A percentile compares a stretch with the other conserved stretches of the same genome.
Evolutionary conservation across 1,140 invertebrate species (phyloP).

Genomic region (Drosophila navojoa): DNA sequence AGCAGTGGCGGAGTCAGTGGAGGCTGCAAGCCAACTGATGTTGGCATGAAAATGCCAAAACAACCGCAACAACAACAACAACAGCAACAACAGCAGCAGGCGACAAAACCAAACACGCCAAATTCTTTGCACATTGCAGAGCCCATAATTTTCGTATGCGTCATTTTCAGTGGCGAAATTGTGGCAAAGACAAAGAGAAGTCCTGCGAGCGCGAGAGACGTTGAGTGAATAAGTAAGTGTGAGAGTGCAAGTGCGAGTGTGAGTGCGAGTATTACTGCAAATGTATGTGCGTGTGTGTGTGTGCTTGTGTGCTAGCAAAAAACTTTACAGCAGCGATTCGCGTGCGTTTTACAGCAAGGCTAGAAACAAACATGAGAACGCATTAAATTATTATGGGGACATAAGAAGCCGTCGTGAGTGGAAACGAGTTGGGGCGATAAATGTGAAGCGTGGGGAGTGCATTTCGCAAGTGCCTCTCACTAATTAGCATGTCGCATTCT

Average conservation of each 20-base stretch:
- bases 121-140: constrained; percentile 32
- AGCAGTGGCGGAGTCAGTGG: constrained; percentile 7
- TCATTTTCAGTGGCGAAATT: constrained; percentile 52
- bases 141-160: constrained; percentile 46
- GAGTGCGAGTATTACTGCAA: neutral
- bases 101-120: constrained; percentile 33
- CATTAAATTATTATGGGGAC: constrained; percentile 62
- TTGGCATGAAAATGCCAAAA: constrained; percentile 23
- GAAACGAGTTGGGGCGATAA: constrained; percentile 1
- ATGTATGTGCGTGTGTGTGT: constrained; percentile 7
- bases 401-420: constrained; percentile 24
- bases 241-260: neutral
- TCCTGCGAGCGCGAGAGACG: constrained; percentile 9
- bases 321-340: constrained; percentile 62
- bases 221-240: constrained; percentile 1
- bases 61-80: constrained; percentile 9
- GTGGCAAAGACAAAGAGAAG: constrained; percentile 38
- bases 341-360: constrained; percentile 46
- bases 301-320: constrained; percentile 34
- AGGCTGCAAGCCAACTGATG: constrained; percentile 29
- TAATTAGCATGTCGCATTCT: constrained; percentile 78
- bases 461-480: constrained; percentile 36
- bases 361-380: constrained; percentile 59
- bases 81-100: constrained; percentile 19
- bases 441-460: neutral